These are phyloP conservation scores for Vulpes vulpes DNA, from an alignment of 2,113 vertebrate species.

Conservation along the genomic window DNA sequence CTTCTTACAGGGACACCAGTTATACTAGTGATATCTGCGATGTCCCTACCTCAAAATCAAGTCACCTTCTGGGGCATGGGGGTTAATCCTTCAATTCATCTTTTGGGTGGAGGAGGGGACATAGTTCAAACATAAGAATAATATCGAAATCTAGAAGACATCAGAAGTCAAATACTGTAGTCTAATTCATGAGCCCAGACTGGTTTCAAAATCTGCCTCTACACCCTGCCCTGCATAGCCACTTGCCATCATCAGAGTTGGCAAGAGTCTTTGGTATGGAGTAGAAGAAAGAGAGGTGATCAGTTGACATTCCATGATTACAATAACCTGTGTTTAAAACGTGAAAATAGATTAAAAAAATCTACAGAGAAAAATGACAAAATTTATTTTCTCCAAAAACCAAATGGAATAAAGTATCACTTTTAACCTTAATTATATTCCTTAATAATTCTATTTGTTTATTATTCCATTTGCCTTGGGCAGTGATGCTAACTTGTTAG, in stretches of 20 bases:
- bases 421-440: conserved; percentile 46
- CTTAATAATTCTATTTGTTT: conserved; percentile 45
- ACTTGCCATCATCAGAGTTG: not conserved
- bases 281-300: not conserved
- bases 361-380: conserved; percentile 9
- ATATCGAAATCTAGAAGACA: not conserved
- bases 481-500: not conserved
- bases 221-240: not conserved
- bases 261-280: not conserved
- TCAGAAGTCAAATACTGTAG: not conserved
- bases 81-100: not conserved
- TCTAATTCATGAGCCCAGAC: not conserved
- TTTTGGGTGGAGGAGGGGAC: not conserved
- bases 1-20: not conserved
- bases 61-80: not conserved
- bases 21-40: not conserved
- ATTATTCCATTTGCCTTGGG: not conserved
- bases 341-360: not conserved
- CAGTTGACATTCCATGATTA: not conserved
- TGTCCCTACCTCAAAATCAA: not conserved
- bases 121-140: not conserved
- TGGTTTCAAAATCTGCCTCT: not conserved
- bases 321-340: not conserved
- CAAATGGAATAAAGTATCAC: not conserved
- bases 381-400: not conserved